Conservation (phyloP, 2,888 invertebrate genomes). For the Drosophila mulleri region DNA sequence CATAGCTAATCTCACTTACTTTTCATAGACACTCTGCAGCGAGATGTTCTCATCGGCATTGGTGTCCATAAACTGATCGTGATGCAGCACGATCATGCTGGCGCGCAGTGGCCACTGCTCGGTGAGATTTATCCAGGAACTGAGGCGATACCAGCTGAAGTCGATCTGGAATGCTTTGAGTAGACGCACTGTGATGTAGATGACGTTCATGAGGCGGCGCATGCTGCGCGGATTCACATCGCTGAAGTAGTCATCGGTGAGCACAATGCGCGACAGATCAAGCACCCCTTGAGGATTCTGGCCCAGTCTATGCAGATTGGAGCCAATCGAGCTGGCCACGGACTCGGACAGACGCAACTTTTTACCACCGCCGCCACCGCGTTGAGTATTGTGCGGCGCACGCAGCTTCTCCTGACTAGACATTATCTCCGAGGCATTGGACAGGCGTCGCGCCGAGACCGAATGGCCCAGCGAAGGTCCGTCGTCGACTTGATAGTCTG, state of each 20-base stretch:
- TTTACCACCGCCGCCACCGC: conserved; percentile 88
- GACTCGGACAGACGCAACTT: conserved; percentile 94
- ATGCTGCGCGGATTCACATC: conserved; percentile 99
- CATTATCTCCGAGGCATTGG: conserved; percentile 92
- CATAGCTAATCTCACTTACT: conserved; percentile 87
- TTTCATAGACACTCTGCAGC: conserved; percentile 96
- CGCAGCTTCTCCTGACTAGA: conserved; percentile 92
- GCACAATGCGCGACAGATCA: conserved; percentile 91
- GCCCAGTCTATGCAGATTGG: conserved; percentile 91
- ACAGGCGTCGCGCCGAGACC: conserved; percentile 91
- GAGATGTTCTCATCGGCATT: conserved; percentile 93
- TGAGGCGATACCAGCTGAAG: conserved; percentile 99
- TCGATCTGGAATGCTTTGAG: conserved; percentile 99
- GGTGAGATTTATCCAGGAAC: conserved; percentile 99
- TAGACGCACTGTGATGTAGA: conserved; percentile 97
- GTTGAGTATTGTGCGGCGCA: conserved; percentile 75
- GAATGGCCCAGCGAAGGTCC: conserved; percentile 83
- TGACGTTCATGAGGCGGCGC: conserved; percentile 97
- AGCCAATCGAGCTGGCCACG: conserved; percentile 95
- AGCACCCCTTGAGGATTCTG: conserved; percentile 87
- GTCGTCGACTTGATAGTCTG: conserved; percentile 83
- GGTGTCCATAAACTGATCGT: conserved; percentile 94
- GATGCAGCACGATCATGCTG: conserved; percentile 98
- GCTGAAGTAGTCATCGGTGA: conserved; percentile 99
- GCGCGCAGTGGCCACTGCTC: conserved; percentile 99